Percentiles rank a stretch among this genome's conserved stretches.
Evolutionary conservation across 64 coral and sea anemone genomes (phyloP).

Genomic region (Orbicella faveolata): DNA sequence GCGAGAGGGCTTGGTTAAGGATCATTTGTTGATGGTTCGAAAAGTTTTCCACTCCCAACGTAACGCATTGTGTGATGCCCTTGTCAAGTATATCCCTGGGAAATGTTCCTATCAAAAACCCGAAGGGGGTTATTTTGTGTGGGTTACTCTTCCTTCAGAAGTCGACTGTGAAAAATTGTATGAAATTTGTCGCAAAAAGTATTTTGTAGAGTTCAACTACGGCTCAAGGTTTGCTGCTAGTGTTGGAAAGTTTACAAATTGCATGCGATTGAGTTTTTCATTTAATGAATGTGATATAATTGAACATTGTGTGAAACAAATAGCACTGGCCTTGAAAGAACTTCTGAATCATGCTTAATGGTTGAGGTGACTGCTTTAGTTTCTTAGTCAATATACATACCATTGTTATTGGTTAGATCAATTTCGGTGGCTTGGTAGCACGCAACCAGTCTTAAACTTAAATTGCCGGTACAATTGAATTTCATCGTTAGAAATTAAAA

Average conservation of each 20-base stretch:
- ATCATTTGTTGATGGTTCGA: conserved; percentile 44
- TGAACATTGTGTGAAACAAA: conserved; percentile 53
- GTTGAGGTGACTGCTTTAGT: not conserved
- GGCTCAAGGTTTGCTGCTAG: conserved; percentile 42
- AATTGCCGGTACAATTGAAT: too few relatives aligned
- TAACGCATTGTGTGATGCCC: conserved; percentile 76
- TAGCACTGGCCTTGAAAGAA: conserved; percentile 58
- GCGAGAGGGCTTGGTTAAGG: conserved; percentile 62
- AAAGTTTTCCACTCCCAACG: conserved; percentile 44
- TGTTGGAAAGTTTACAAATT: conserved; percentile 80
- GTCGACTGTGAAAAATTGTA: conserved; percentile 55
- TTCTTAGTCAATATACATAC: too few relatives aligned
- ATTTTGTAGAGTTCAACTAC: conserved; percentile 45
- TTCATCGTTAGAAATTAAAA: too few relatives aligned
- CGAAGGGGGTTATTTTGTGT: conserved; percentile 87
- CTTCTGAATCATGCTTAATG: not conserved
- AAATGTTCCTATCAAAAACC: conserved; percentile 54
- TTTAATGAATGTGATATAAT: conserved; percentile 62
- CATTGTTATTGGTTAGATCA: too few relatives aligned
- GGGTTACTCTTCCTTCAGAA: conserved; percentile 63
- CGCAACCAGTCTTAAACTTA: too few relatives aligned
- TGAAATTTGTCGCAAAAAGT: conserved; percentile 62
- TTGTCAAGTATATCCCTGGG: conserved; percentile 63
- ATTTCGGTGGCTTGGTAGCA: too few relatives aligned
- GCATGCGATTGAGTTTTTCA: conserved; percentile 62